These are phyloP conservation scores for Fregetta grallaria DNA, from an alignment of 2,113 vertebrate genomes.

Conservation along the genomic window DNA sequence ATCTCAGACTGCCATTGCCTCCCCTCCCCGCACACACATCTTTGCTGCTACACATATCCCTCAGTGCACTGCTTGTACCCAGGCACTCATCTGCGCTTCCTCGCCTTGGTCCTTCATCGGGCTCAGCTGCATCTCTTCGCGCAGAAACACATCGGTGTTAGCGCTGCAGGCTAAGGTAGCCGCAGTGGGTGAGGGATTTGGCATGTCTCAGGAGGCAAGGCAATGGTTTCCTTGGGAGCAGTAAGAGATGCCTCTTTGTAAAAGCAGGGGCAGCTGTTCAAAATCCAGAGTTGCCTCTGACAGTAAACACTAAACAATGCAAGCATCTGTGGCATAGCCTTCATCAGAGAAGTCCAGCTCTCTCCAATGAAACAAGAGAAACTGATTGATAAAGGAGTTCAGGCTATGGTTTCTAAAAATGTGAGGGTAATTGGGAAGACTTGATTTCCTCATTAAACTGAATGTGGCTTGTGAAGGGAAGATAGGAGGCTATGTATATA, in stretches of 20 bases:
- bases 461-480: not conserved
- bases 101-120: not conserved
- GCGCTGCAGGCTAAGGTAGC: not conserved
- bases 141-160: accelerated
- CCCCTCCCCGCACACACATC: not conserved
- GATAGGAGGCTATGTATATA: not conserved
- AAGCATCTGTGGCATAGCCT: not conserved
- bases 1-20: not conserved
- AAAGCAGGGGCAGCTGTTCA: not conserved
- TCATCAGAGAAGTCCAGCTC: not conserved
- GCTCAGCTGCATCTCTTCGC: not conserved
- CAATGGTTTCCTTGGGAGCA: not conserved
- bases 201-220: not conserved
- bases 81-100: accelerated
- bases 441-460: not conserved
- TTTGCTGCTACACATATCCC: not conserved
- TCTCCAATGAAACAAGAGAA: not conserved
- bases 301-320: not conserved
- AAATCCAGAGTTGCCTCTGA: not conserved
- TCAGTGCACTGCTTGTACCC: accelerated
- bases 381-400: not conserved
- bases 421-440: not conserved
- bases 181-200: accelerated
- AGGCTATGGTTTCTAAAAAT: not conserved
- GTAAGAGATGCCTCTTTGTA: not conserved